phyloP scores from a whole-genome alignment of 2,888 invertebrate species.

The Amphimallon solstitiale region DNA sequence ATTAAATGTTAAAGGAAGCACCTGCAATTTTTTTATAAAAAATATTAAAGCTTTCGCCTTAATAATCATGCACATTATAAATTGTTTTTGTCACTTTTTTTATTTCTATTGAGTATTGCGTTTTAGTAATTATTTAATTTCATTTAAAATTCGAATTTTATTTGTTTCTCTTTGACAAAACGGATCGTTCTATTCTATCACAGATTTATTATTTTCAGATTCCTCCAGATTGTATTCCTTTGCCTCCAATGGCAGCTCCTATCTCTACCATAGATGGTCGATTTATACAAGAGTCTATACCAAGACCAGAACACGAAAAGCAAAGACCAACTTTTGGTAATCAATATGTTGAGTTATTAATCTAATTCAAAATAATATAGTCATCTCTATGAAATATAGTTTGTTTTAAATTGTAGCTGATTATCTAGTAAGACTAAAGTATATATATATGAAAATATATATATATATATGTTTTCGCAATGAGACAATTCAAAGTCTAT shows the following conservation, averaged over 20 bases:
- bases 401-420: slow-evolving; percentile 22
- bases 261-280: slow-evolving; percentile 57
- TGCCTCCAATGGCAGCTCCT: slow-evolving; percentile 54
- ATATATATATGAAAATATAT: not conserved
- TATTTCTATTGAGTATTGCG: too few relatives aligned
- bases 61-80: too few relatives aligned
- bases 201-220: slow-evolving; percentile 52
- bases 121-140: too few relatives aligned
- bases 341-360: slow-evolving; percentile 60
- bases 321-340: slow-evolving; percentile 55
- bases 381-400: slow-evolving; percentile 31
- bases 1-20: too few relatives aligned
- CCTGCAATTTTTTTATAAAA: too few relatives aligned
- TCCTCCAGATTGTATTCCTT: slow-evolving; percentile 59
- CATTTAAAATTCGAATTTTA: too few relatives aligned
- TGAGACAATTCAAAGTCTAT: slow-evolving; percentile 19
- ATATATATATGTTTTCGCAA: slow-evolving; percentile 10
- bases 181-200: too few relatives aligned
- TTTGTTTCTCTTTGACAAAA: too few relatives aligned
- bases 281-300: slow-evolving; percentile 54
- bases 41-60: too few relatives aligned
- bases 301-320: slow-evolving; percentile 56
- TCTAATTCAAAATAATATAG: slow-evolving; percentile 48
- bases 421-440: slow-evolving; percentile 4
- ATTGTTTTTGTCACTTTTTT: too few relatives aligned